phyloP scores from a whole-genome alignment of 2,888 invertebrate species.

The Meandrusa payeni region DNA sequence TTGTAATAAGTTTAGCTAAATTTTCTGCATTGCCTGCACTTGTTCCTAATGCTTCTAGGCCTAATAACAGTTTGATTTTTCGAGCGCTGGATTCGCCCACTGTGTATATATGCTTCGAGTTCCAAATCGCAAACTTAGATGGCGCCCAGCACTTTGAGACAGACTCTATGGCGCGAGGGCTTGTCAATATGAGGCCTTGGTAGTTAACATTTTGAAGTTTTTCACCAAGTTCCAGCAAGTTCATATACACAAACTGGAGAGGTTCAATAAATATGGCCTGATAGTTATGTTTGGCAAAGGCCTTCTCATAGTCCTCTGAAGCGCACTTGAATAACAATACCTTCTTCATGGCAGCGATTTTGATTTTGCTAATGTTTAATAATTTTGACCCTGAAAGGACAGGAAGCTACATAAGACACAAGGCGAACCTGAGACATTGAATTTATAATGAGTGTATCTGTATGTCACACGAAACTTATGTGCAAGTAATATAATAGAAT shows the following conservation, averaged over 20 bases:
- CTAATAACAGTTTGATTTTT: slow-evolving; percentile 51
- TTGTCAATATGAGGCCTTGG: slow-evolving; percentile 59
- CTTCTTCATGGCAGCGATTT: slow-evolving; percentile 52
- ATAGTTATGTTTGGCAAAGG: slow-evolving; percentile 50
- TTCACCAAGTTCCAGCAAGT: slow-evolving; percentile 41
- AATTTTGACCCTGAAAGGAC: slow-evolving; percentile 48
- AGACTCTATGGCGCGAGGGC: slow-evolving; percentile 63
- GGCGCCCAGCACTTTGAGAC: slow-evolving; percentile 63
- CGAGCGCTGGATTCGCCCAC: slow-evolving; percentile 56
- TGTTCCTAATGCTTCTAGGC: slow-evolving; percentile 55
- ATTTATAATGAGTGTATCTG: slow-evolving; percentile 29
- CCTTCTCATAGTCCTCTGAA: slow-evolving; percentile 62
- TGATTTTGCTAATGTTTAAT: slow-evolving; percentile 31
- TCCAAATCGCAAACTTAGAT: slow-evolving; percentile 57
- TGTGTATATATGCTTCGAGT: slow-evolving; percentile 52
- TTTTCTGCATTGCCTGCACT: slow-evolving; percentile 59
- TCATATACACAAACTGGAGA: slow-evolving; percentile 53
- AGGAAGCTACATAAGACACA: slow-evolving; percentile 38
- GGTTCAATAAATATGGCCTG: slow-evolving; percentile 65
- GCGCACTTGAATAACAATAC: slow-evolving; percentile 63
- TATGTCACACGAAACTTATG: slow-evolving; percentile 17
- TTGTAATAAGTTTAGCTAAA: slow-evolving; percentile 50
- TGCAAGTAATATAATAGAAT: slow-evolving; percentile 18
- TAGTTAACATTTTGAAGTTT: slow-evolving; percentile 45
- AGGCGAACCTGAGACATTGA: slow-evolving; percentile 32